Conservation (phyloP, 2,797 vertebrate genomes). For the Babyrousa celebensis region DNA sequence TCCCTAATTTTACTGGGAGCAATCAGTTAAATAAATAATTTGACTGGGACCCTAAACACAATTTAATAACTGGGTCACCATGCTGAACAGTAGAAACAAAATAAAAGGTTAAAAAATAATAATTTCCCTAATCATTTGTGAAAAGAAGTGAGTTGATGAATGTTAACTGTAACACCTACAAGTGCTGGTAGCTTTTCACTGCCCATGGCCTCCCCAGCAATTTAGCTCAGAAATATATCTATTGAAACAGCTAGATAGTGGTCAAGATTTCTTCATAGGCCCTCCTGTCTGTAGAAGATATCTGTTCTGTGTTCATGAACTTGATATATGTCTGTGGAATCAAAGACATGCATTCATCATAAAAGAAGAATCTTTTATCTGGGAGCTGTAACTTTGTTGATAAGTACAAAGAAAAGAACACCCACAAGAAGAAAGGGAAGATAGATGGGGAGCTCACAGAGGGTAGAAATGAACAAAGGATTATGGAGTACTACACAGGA, state of each 20-base stretch:
- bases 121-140: not conserved
- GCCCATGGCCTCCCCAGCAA: not conserved
- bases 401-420: constrained; percentile 38
- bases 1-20: constrained; percentile 4
- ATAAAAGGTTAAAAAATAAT: too few relatives aligned
- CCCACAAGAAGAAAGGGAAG: not conserved
- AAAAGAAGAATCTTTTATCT: constrained; percentile 38
- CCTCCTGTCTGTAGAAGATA: not conserved
- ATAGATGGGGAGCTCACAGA: not conserved
- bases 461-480: not conserved
- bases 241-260: not conserved
- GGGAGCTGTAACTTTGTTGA: constrained; percentile 11
- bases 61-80: not conserved
- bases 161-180: not conserved
- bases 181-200: not conserved
- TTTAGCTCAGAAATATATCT: not conserved
- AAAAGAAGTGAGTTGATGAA: constrained; percentile 38
- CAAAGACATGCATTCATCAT: constrained; percentile 22
- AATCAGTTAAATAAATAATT: constrained; percentile 41
- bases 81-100: too few relatives aligned
- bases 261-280: constrained; percentile 28
- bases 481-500: not conserved
- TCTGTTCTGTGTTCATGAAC: constrained; percentile 19
- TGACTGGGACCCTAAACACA: not conserved
- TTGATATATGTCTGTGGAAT: constrained; percentile 64